Base-by-base conservation (phyloP, 35 echinoderm and acorn worm genomes). In the Lytechinus pictus region DNA sequence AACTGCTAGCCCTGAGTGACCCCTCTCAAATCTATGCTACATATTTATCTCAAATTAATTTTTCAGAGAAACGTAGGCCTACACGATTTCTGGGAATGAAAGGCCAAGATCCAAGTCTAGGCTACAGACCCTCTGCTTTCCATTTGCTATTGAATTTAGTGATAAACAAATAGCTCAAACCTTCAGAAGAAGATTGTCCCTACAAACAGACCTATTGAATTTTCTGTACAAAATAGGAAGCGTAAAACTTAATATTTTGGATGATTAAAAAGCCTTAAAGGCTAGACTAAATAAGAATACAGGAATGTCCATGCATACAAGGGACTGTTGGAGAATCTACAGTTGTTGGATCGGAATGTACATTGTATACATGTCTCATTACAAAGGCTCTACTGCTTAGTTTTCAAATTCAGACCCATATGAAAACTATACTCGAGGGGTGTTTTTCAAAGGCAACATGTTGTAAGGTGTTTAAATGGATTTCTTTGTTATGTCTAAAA, bases 331-430 rank as follows among this genome's bases (percentile, higher is more conserved):
- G 66, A 79, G 19, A 24, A 79, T 79, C 66, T 79, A 79, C 66
- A 79, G 66, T 79, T 79, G 66, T 79, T 79, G 66, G 66, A 79
- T 24, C 21, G 66, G 66, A 79, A 79, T 79, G 66, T 24, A 79
- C 66, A 79, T n/a, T 79, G 66, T 79, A 79, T 79, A 79, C 66
- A 79, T 79, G 66, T 79, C 66, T 79, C 66, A 79, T 79, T 79
- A 79, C 66, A 79, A 19, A 79, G 66, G 66, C n/a, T 79, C 66
- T 79, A n/a, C 66, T 24, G 7, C 66, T 79, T 79, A 79, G 21
- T 79, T 8, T 79, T 79, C 21, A 24, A 24, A 79, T 79, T 79
- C 66, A 79, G 66, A 79, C 66, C 21, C 66, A 79, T 79, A 7
- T 24, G 8, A 79, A 79, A 79, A 79, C 66, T 79, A 79, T 79